Evolutionary conservation across 2,888 invertebrate species (phyloP).

Genomic region (Rhagonycha fulva): DNA sequence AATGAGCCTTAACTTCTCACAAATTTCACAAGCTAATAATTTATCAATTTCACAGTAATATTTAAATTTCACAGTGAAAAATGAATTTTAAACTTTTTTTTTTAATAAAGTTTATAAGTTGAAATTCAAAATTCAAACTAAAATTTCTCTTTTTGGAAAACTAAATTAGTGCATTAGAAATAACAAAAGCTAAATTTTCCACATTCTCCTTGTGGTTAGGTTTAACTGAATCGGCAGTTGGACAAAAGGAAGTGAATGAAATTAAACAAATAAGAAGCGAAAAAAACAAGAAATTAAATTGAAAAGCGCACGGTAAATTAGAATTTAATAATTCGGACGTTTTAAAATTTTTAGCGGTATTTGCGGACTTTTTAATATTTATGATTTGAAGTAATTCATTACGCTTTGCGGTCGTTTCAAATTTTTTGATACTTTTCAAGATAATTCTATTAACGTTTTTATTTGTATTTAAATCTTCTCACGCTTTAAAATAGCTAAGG

Average conservation of each 20-base stretch:
- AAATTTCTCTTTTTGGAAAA: too few species aligned
- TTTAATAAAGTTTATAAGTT: too few species aligned
- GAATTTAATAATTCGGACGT: not conserved
- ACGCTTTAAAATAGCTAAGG: constrained; percentile 6
- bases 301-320: not conserved
- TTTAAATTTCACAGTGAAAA: too few species aligned
- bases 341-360: not conserved
- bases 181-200: too few species aligned
- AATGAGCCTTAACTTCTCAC: too few species aligned
- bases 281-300: not conserved
- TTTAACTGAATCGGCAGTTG: not conserved
- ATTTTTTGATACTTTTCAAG: constrained; percentile 14
- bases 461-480: constrained; percentile 13
- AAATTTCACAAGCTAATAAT: too few species aligned
- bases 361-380: constrained; percentile 1
- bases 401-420: constrained; percentile 10
- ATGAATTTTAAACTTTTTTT: too few species aligned
- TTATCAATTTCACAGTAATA: too few species aligned
- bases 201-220: too few species aligned
- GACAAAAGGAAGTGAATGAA: not conserved
- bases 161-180: too few species aligned
- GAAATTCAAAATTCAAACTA: too few species aligned
- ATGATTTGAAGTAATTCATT: constrained; percentile 16
- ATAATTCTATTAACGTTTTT: constrained; percentile 20
- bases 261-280: not conserved